These are phyloP conservation scores for Musca vetustissima DNA, from an alignment of 1,140 invertebrate genomes.

Conservation along the genomic window DNA sequence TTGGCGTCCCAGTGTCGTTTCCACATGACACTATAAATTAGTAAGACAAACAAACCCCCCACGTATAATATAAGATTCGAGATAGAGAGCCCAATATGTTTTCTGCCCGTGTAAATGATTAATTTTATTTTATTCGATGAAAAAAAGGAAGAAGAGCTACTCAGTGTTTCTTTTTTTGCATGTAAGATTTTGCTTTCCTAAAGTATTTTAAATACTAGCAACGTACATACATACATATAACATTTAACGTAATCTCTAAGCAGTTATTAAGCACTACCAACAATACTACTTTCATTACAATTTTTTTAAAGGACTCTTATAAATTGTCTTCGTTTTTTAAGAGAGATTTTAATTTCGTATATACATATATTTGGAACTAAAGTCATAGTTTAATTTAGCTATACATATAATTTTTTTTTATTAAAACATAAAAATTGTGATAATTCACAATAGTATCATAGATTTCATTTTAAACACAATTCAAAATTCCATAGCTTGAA, in stretches of 20 bases:
- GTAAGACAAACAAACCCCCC: constrained; percentile 8
- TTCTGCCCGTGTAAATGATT: not conserved
- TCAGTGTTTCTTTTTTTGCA: too few relatives aligned
- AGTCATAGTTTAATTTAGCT: too few relatives aligned
- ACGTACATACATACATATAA: not conserved
- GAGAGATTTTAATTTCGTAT: too few relatives aligned
- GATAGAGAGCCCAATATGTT: not conserved
- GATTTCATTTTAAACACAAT: too few relatives aligned
- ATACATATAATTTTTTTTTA: too few relatives aligned
- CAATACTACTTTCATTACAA: not conserved
- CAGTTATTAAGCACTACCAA: not conserved
- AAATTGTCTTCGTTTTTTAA: not conserved
- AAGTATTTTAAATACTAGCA: constrained; percentile 21
- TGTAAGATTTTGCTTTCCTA: constrained; percentile 7
- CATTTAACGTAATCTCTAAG: too few relatives aligned
- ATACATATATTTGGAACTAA: too few relatives aligned
- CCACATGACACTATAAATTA: constrained; percentile 10
- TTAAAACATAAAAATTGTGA: too few relatives aligned
- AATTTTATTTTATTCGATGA: not conserved
- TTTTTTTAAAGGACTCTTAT: not conserved
- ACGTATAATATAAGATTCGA: not conserved
- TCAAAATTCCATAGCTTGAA: too few relatives aligned
- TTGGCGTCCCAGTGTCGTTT: constrained; percentile 14
- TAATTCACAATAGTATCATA: too few relatives aligned
- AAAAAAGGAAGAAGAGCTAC: not conserved